Percentiles rank a stretch among this genome's conserved stretches.
Conservation (phyloP, 2,113 vertebrate genomes). For the Protomyctophum bolini region DNA sequence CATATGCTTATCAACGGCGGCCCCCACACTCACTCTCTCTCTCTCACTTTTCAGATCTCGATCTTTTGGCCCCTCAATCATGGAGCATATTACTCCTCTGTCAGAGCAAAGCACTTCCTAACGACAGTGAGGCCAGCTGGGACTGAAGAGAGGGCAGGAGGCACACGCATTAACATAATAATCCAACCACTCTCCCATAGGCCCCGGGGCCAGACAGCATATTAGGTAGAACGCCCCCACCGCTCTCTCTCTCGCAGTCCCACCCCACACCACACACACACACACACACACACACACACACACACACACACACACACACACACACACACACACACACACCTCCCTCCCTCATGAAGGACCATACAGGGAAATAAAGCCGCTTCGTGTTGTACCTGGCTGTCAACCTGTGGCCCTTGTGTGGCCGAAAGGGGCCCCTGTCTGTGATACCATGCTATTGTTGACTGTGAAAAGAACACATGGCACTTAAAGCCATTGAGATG, state of each 20-base stretch:
- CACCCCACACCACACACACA: neutral
- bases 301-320: neutral
- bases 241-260: neutral
- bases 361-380: slow-evolving; percentile 77
- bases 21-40: slow-evolving; percentile 62
- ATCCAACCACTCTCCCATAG: slow-evolving; percentile 95
- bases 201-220: slow-evolving; percentile 97
- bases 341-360: slow-evolving; percentile 83
- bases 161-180: slow-evolving; percentile 99
- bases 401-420: slow-evolving; percentile 88
- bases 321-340: slow-evolving; percentile 1
- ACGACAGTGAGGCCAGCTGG: slow-evolving; percentile 98
- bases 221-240: slow-evolving; percentile 83
- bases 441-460: slow-evolving; percentile 67
- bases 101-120: slow-evolving; percentile 98
- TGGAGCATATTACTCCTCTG: slow-evolving; percentile 98
- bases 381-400: slow-evolving; percentile 87
- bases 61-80: slow-evolving; percentile 99
- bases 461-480: slow-evolving; percentile 58
- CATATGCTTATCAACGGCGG: slow-evolving; percentile 89
- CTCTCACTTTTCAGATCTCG: slow-evolving; percentile 80
- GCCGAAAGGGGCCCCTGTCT: slow-evolving; percentile 38
- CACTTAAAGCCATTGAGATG: neutral
- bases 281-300: too few species aligned
- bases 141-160: slow-evolving; percentile 96